A percentile compares a stretch with the other conserved stretches of the same genome.
Conservation (phyloP, 2,888 invertebrate genomes). For the Syrphus vitripennis region DNA sequence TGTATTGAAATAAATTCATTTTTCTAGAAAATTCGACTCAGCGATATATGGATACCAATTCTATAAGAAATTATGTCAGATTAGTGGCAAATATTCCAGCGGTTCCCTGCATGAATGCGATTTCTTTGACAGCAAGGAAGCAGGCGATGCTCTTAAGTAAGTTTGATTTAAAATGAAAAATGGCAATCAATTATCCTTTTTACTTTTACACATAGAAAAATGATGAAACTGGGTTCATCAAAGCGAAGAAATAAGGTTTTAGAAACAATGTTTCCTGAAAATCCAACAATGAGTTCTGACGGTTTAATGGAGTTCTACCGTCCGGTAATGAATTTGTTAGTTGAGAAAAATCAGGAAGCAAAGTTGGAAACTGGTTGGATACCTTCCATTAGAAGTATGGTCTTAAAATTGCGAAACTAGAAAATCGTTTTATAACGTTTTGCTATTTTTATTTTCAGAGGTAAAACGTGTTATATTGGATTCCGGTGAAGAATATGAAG, state of each 20-base stretch:
- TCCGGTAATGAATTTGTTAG: slow-evolving; percentile 83
- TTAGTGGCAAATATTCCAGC: neutral
- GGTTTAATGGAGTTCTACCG: slow-evolving; percentile 90
- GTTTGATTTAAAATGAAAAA: neutral
- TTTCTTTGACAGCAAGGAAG: neutral
- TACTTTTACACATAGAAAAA: neutral
- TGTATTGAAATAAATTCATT: neutral
- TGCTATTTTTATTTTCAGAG: neutral
- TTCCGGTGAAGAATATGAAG: slow-evolving; percentile 3
- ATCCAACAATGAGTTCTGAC: slow-evolving; percentile 86
- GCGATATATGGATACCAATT: neutral
- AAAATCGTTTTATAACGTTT: neutral
- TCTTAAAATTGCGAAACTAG: neutral
- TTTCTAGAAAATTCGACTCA: neutral
- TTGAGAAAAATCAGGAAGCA: neutral
- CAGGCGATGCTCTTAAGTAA: neutral
- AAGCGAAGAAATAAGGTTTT: slow-evolving; percentile 86
- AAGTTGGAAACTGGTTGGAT: neutral
- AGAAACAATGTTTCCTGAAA: slow-evolving; percentile 86
- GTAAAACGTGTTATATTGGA: neutral
- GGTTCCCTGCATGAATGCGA: neutral
- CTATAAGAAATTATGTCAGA: neutral
- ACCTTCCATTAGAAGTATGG: neutral
- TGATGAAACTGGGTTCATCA: slow-evolving; percentile 83
- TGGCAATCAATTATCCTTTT: neutral